These are phyloP conservation scores for Pandion haliaetus DNA, from an alignment of 2,113 vertebrate species.

Conservation along the genomic window DNA sequence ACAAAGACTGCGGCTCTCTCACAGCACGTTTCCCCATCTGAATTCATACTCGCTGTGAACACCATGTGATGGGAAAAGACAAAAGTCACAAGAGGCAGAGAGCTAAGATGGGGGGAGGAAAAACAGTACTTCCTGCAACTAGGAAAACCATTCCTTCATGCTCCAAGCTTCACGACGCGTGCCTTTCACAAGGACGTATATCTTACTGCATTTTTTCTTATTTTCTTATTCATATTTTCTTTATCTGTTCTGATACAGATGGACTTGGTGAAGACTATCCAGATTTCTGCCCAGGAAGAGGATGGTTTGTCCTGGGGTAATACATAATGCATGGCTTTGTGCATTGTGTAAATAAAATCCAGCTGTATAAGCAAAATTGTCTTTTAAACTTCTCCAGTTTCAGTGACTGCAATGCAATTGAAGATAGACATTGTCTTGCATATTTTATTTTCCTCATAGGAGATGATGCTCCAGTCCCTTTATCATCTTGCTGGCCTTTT, in stretches of 20 bases:
- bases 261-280: not conserved
- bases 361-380: not conserved
- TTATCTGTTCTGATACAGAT: not conserved
- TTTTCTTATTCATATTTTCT: no score
- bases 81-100: not conserved
- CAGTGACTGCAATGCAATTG: not conserved
- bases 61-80: not conserved
- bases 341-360: not conserved
- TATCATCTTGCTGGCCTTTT: not conserved
- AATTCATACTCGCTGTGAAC: not conserved
- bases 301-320: not conserved
- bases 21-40: not conserved
- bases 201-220: not conserved
- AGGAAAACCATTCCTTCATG: rapidly evolving
- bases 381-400: not conserved
- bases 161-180: rapidly evolving
- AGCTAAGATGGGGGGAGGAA: not conserved
- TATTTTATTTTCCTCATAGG: not conserved
- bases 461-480: not conserved
- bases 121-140: rapidly evolving
- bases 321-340: not conserved
- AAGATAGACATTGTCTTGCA: not conserved
- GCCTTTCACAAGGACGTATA: rapidly evolving
- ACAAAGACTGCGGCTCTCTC: not conserved
- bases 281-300: not conserved